Evolutionary conservation across 2,888 invertebrate species (phyloP).

Genomic region (Drosophila neoperkinsi): DNA sequence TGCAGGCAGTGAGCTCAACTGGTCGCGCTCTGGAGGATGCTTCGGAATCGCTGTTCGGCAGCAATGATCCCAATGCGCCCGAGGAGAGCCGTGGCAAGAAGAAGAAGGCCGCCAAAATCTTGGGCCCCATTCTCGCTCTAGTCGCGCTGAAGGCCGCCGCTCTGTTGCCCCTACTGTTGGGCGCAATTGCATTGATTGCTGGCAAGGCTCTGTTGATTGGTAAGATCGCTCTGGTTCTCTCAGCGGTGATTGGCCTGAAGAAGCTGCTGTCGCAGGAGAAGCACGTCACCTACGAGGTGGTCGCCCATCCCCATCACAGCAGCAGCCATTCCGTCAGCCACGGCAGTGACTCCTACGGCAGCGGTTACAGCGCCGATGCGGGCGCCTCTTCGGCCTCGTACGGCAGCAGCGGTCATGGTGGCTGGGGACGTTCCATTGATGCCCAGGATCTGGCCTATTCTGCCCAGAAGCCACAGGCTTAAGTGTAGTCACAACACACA

Average conservation of each 20-base stretch:
- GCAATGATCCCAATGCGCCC: constrained; percentile 86
- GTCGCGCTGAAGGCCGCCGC: constrained; percentile 92
- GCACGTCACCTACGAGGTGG: constrained; percentile 95
- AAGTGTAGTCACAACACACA: constrained; percentile 56
- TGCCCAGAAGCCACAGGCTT: constrained; percentile 88
- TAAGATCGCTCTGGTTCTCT: constrained; percentile 93
- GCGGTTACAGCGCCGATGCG: constrained; percentile 87
- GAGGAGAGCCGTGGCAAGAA: constrained; percentile 93
- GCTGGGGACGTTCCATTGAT: constrained; percentile 91
- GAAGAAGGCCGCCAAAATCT: constrained; percentile 92
- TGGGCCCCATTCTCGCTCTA: constrained; percentile 91
- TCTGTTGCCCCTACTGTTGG: constrained; percentile 91
- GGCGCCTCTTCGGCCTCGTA: constrained; percentile 87
- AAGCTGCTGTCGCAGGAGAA: constrained; percentile 92
- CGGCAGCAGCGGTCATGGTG: constrained; percentile 88
- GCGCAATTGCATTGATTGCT: constrained; percentile 93
- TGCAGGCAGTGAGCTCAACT: constrained; percentile 91
- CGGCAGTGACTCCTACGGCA: constrained; percentile 86
- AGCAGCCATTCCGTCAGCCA: constrained; percentile 89
- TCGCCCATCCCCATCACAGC: constrained; percentile 93
- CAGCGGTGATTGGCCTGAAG: constrained; percentile 93
- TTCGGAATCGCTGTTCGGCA: constrained; percentile 88
- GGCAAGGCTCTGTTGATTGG: constrained; percentile 94
- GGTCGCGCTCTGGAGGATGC: constrained; percentile 92
- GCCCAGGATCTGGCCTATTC: constrained; percentile 93